Percentiles rank a stretch among this genome's conserved stretches.
These are phyloP conservation scores for Cydia splendana DNA, from an alignment of 1,140 invertebrate genomes.

Conservation along the genomic window DNA sequence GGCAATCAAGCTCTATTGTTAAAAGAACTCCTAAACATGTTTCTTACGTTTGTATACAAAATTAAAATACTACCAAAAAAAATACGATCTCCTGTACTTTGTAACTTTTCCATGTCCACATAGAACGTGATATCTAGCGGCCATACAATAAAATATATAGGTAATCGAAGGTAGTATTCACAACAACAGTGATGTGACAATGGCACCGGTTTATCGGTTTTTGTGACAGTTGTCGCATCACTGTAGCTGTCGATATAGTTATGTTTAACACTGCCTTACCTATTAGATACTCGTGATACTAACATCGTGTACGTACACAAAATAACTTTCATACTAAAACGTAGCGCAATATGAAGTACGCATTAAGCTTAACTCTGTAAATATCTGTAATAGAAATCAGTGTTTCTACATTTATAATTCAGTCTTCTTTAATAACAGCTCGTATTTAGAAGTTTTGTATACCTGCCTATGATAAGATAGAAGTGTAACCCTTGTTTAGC, in stretches of 20 bases:
- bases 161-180: conserved; percentile 24
- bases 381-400: conserved; percentile 66
- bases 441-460: conserved; percentile 73
- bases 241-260: conserved; percentile 39
- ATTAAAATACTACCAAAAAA: conserved; percentile 18
- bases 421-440: conserved; percentile 72
- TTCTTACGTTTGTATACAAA: conserved; percentile 21
- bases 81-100: conserved; percentile 33
- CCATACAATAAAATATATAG: conserved; percentile 50
- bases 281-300: conserved; percentile 36
- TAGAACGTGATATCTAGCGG: conserved; percentile 64
- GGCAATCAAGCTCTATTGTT: not conserved
- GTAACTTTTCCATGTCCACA: conserved; percentile 44
- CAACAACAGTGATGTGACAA: conserved; percentile 15
- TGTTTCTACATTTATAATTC: conserved; percentile 62
- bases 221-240: conserved; percentile 38
- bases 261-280: conserved; percentile 33
- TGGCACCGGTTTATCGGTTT: conserved; percentile 10
- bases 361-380: conserved; percentile 73
- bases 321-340: conserved; percentile 52
- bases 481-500: conserved; percentile 30
- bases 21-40: not conserved
- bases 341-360: conserved; percentile 62
- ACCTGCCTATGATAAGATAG: conserved; percentile 47
- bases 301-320: conserved; percentile 46